A percentile compares a stretch with the other conserved stretches of the same genome.
phyloP scores from a whole-genome alignment of 2,797 vertebrate species.

The Allenopithecus nigroviridis region DNA sequence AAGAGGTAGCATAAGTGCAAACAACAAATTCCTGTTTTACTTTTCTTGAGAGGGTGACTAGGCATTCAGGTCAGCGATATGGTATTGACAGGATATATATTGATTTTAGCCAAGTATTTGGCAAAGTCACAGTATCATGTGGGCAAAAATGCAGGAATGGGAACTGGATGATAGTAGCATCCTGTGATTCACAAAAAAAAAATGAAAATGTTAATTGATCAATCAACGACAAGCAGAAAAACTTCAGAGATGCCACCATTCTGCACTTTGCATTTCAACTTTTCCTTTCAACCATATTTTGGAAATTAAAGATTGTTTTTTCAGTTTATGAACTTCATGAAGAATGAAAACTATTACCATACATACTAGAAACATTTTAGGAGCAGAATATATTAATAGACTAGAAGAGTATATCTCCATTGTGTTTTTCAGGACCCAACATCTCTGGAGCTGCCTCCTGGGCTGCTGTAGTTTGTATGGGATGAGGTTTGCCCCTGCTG shows the following conservation, averaged over 20 bases:
- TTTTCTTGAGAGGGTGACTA: not conserved
- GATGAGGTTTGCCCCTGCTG: not conserved
- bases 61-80: not conserved
- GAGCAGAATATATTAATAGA: not conserved
- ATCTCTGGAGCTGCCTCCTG: not conserved
- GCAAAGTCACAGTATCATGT: not conserved
- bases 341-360: not conserved
- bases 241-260: not conserved
- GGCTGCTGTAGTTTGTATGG: rapidly evolving
- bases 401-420: not conserved
- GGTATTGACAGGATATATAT: not conserved
- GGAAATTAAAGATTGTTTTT: not conserved
- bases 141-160: not conserved
- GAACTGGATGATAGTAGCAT: not conserved
- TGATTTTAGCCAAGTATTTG: not conserved
- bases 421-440: not conserved
- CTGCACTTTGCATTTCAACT: not conserved
- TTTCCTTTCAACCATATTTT: not conserved
- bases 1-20: not conserved
- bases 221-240: not conserved
- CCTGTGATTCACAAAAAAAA: not conserved
- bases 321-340: not conserved
- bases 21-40: not conserved
- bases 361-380: not conserved
- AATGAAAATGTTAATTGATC: not conserved